Conservation (phyloP, 2,888 invertebrate genomes). For the Callinectes sapidus region DNA sequence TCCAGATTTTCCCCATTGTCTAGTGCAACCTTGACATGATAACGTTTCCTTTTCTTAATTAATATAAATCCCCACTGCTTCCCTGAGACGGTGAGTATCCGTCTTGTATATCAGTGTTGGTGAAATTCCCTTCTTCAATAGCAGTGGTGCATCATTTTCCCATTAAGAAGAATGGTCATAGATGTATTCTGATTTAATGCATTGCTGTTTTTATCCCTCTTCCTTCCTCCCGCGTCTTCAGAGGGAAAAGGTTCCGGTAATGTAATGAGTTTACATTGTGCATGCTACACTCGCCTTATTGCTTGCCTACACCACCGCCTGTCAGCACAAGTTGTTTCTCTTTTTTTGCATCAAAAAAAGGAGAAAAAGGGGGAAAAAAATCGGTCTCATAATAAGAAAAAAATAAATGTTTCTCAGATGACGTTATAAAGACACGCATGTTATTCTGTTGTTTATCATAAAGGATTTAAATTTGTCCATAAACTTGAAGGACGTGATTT, state of each 20-base stretch:
- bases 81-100: background rate
- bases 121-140: background rate
- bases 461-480: too few species aligned
- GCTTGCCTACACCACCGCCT: background rate
- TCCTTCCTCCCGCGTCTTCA: background rate
- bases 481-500: too few species aligned
- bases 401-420: too few species aligned
- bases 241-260: background rate
- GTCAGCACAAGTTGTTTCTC: background rate
- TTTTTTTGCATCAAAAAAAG: background rate
- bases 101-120: background rate
- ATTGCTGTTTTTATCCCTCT: background rate
- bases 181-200: background rate
- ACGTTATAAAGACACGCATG: too few species aligned
- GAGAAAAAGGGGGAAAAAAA: background rate
- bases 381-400: background rate
- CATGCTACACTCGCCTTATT: background rate
- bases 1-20: too few species aligned
- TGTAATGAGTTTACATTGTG: background rate
- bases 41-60: background rate
- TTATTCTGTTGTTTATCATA: too few species aligned
- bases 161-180: background rate
- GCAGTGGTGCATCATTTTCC: background rate
- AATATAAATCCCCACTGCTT: background rate
- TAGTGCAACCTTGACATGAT: too few species aligned